Base-by-base conservation (phyloP, 2,113 vertebrate genomes). In the Vimba vimba region DNA sequence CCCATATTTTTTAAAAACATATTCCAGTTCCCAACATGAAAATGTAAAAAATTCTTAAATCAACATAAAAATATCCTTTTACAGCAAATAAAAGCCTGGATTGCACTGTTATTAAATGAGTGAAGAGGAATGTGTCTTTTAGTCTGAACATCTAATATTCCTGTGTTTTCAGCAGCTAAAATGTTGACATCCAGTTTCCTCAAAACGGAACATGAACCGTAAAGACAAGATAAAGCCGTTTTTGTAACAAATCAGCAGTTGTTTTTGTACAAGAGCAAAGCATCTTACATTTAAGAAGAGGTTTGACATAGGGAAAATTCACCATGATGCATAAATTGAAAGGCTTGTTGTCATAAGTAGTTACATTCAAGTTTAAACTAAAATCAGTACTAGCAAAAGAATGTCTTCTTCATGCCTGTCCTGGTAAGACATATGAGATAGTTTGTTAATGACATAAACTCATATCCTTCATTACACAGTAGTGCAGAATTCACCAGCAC, bases 341-440 rank as follows among this genome's bases (percentile, higher is more conserved):
- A 62, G 36, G 36, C 59, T 10, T 25, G n/a, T 45, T 30, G 4
- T 47, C n/a, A 12, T 4, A 27, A 45, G 60, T 66, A 62, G 43
- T 64, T 80, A 45, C n/a, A 80, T 80, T 80, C 79, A 80, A 66
- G 79, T 64, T 66, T 27, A 25, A 47, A 25, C 36, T 64, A 66
- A 81, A 81, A 19, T 81, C 39, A 62, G 39, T 47, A 27, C 39
- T 30, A 66, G 59, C 19, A 47, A 47, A 47, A 64, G 4, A 64
- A 64, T 10, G 2, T 45, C 62, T 45, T 64, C 23, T 30, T 15
- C 36, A 64, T 27, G 79, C 59, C 39, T 64, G 43, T 80, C 39
- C 59, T 80, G 55, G 57, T 80, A 80, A 80, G 36, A 19, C 4
- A 27, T 27, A 64, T 30, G 59, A 47, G n/a, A 80, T 52, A 9